phyloP scores from a whole-genome alignment of 2,797 vertebrate genomes.

The Rousettus madagascariensis region DNA sequence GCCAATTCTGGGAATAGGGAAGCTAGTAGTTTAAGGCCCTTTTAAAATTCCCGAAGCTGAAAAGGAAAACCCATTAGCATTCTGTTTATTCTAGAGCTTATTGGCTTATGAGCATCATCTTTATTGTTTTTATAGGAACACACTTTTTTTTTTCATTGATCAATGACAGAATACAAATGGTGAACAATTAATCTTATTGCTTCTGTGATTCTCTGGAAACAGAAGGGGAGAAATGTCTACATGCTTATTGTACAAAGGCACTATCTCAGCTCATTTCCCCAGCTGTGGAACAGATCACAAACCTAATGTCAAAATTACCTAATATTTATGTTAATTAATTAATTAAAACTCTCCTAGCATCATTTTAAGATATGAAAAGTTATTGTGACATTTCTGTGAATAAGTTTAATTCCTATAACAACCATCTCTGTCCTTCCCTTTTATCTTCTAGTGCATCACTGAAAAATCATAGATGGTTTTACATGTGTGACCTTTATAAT shows the following conservation, averaged over 20 bases:
- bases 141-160: constrained; percentile 43
- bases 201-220: constrained; percentile 54
- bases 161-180: constrained; percentile 48
- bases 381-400: constrained; percentile 19
- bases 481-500: neutral
- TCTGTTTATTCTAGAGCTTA: constrained; percentile 50
- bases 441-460: neutral
- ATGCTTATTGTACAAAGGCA: constrained; percentile 37
- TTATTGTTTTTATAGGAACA: constrained; percentile 54
- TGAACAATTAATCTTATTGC: constrained; percentile 59
- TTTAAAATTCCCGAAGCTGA: constrained; percentile 56
- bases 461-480: neutral
- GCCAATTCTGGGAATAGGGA: constrained; percentile 44
- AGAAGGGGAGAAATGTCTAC: constrained; percentile 33
- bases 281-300: constrained; percentile 64
- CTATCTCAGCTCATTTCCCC: constrained; percentile 33
- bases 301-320: constrained; percentile 47
- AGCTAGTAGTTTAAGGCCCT: constrained; percentile 47
- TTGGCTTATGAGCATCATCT: constrained; percentile 43
- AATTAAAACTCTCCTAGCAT: constrained; percentile 58
- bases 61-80: constrained; percentile 45
- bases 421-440: neutral
- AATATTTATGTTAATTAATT: constrained; percentile 49
- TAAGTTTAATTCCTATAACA: constrained; percentile 20
- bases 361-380: constrained; percentile 57